Evolutionary conservation across 2,888 invertebrate genomes (phyloP).

Genomic region (Apamea anceps): DNA sequence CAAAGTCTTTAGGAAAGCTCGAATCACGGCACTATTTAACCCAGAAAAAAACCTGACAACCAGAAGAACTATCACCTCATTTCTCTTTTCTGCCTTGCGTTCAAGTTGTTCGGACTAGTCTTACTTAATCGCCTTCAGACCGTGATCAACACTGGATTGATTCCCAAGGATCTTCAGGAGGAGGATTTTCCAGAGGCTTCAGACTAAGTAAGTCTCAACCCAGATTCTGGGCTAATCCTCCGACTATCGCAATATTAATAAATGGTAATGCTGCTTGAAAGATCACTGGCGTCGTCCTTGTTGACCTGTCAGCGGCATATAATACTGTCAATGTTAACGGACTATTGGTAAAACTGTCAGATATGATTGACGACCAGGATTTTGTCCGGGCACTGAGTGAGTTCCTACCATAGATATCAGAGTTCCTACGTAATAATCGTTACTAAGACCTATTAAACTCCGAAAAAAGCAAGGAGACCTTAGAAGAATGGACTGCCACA

Average conservation of each 20-base stretch:
- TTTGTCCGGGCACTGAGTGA: not conserved
- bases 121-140: not conserved
- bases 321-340: constrained; percentile 1
- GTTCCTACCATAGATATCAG: no score
- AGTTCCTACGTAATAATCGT: no score
- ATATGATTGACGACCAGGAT: not conserved
- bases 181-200: not conserved
- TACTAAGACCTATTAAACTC: not conserved
- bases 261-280: not conserved
- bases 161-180: not conserved
- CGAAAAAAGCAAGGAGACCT: not conserved
- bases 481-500: constrained; percentile 6
- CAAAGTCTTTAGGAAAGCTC: not conserved
- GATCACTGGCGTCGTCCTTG: not conserved
- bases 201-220: not conserved
- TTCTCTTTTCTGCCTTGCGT: not conserved
- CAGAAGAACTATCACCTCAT: not conserved
- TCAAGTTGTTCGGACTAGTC: not conserved
- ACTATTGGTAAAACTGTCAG: not conserved
- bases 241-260: not conserved
- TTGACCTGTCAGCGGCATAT: constrained; percentile 2
- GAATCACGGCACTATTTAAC: not conserved
- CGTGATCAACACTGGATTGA: not conserved
- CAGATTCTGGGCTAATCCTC: not conserved
- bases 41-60: no score